Base-by-base conservation (phyloP, 2,113 vertebrate species). In the Butorides virescens region DNA sequence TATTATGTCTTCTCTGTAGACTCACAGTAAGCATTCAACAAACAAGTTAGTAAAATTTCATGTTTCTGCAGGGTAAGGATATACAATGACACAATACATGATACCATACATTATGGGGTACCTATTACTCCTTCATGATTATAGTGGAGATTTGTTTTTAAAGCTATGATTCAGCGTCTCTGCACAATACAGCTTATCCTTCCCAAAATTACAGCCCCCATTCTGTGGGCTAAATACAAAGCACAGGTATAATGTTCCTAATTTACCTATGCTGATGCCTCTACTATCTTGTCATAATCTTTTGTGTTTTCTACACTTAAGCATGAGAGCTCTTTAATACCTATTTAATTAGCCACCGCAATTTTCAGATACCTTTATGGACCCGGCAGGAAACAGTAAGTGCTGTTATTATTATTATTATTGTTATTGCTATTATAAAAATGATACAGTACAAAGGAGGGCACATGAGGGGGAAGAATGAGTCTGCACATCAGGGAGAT, bases 251-350 rank as follows among this genome's bases (percentile, higher is more conserved):
- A 82, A 91, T 55, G 53, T 50, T 94, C 63, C 62, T 86, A 70
- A 76, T 94, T 92, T 95, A 89, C 71, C 67, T 80, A 20, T 63
- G 66, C 47, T 95, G 87, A 86, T 92, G 91, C 22, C 42, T 80
- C 93, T 90, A n/a, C 66, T 94, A 70, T 92, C 91, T 95, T 96
- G 89, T 88, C 93, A 83, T 77, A 94, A 93, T 95, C 95, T 93
- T 95, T 97, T 97, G 91, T 95, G 34, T 91, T 91, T 93, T 81
- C 71, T 79, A 86, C 74, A 80, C 80, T 94, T 82, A 86, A 92
- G 74, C 71, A 82, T 77, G 84, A 95, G 71, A 95, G 63, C 58
- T 71, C 71, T 92, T 96, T 92, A 94, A 79, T 90, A 66, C 46
- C 71, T 86, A 91, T 67, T 92, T 95, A 88, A 96, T 94, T 88